Evolutionary conservation across 92 coral and sea anemone species (phyloP).

Genomic region (Porites cylindrica): DNA sequence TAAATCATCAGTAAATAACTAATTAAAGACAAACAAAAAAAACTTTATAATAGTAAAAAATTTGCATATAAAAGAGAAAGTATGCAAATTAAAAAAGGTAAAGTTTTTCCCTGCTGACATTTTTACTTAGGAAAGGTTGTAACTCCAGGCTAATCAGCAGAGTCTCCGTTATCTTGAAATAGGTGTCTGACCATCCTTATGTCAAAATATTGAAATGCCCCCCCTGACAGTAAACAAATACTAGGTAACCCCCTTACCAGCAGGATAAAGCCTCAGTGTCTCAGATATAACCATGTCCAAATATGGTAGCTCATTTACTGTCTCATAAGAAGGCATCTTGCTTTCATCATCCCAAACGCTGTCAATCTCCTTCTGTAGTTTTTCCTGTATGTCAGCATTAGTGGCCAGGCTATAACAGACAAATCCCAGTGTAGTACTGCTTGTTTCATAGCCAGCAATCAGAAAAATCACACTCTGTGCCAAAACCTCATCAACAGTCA

Average conservation of each 20-base stretch:
- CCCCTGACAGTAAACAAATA: too few species aligned
- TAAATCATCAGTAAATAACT: too few species aligned
- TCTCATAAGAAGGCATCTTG: conserved; percentile 74
- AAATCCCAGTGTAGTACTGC: conserved; percentile 74
- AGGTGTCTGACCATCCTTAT: too few species aligned
- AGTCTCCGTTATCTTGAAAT: too few species aligned
- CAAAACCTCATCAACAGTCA: conserved; percentile 73
- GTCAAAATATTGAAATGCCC: too few species aligned
- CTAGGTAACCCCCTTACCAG: conserved; percentile 55
- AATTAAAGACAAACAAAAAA: too few species aligned
- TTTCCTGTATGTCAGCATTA: conserved; percentile 78
- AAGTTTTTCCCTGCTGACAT: too few species aligned
- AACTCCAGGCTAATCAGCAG: too few species aligned
- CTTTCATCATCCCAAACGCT: conserved; percentile 73
- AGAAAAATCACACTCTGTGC: conserved; percentile 77
- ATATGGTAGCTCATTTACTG: conserved; percentile 65
- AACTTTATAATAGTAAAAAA: too few species aligned
- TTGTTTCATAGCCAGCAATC: conserved; percentile 86
- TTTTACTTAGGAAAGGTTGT: too few species aligned
- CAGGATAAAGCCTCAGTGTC: conserved; percentile 76
- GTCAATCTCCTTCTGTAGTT: conserved; percentile 82
- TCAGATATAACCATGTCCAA: conserved; percentile 82
- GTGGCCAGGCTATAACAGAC: conserved; percentile 74
- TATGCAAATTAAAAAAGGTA: too few species aligned
- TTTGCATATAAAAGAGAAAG: too few species aligned